Evolutionary conservation across 2,113 vertebrate species (phyloP), one percentile per base, ranked within the genome.

Genomic region (Lophotis ruficrista): DNA sequence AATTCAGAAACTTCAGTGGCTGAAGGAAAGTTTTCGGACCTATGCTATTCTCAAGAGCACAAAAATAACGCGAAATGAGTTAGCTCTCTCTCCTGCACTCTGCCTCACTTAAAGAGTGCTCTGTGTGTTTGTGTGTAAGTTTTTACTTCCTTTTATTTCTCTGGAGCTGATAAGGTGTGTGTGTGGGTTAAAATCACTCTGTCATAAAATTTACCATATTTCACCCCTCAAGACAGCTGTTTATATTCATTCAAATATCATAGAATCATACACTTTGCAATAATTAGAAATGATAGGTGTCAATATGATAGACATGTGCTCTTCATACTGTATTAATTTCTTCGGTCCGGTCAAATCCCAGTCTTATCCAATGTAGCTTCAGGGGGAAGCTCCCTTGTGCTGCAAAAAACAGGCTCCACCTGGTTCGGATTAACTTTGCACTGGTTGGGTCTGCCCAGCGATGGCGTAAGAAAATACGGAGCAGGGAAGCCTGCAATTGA

Each of bases 401-500:
- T 57, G 78, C 66, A 89, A 87, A 91, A 94, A 70, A 7, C 83
- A 89, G 87, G 58, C 89, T 91, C 70, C 91, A 95, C 95, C 91
- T 97, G 96, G 92, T 89, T 93, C 83, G 0, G 45, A 97, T 97
- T 97, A 94, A 85, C 51, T 82, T 91, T 5, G 8, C 45, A 18
- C 92, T 87, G 66, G 93, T 91, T 97, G 96, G 91, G 84, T 94
- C 95, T 89, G 93, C 92, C 89, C 87, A 85, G 66, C 76, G 78
- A 88, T 95, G 96, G 95, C 25, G 14, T 91, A 96, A 89, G 78
- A 92, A 97, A 93, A 94, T 87, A 82, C 0, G 14, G 83, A 94
- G 87, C 96, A 96, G 93, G 89, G 89, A 89, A 96, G 81, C 21
- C 92, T 91, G 90, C 77, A 94, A 69, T 69, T 93, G 91, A 96